phyloP scores from a whole-genome alignment of 2,113 vertebrate species.

The Dicaeum eximium region DNA sequence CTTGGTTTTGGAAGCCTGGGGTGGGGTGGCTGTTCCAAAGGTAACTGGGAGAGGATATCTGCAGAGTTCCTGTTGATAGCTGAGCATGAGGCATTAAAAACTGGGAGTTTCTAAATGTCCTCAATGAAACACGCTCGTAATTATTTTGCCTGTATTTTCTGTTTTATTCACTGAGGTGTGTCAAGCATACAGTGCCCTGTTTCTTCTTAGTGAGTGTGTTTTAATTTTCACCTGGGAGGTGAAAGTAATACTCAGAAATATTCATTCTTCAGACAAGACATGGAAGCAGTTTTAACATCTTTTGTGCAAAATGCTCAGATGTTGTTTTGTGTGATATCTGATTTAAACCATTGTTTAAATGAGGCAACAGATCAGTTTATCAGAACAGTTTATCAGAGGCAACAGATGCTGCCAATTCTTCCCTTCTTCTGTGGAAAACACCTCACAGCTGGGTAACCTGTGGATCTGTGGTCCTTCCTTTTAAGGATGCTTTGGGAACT shows the following conservation, averaged over 20 bases:
- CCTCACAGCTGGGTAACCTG: not conserved
- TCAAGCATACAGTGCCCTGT: not conserved
- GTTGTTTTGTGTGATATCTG: not conserved
- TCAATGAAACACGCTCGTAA: not conserved
- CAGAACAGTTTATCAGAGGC: no score
- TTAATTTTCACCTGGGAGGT: not conserved
- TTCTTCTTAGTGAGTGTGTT: not conserved
- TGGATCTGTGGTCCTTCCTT: not conserved
- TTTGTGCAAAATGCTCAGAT: not conserved
- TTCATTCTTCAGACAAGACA: not conserved
- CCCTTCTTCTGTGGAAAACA: not conserved
- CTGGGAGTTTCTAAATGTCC: not conserved
- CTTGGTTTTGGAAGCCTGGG: not conserved
- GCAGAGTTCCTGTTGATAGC: not conserved
- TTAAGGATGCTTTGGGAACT: not conserved
- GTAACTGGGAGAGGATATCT: accelerated
- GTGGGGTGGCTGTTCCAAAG: not conserved
- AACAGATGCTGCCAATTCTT: not conserved
- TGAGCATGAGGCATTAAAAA: not conserved
- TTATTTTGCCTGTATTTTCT: not conserved
- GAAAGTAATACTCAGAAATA: not conserved
- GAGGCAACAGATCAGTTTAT: no score
- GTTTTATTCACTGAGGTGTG: not conserved
- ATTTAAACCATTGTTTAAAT: not conserved
- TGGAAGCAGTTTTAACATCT: not conserved